phyloP scores from a whole-genome alignment of 2,113 vertebrate genomes.

The Plestiodon gilberti region DNA sequence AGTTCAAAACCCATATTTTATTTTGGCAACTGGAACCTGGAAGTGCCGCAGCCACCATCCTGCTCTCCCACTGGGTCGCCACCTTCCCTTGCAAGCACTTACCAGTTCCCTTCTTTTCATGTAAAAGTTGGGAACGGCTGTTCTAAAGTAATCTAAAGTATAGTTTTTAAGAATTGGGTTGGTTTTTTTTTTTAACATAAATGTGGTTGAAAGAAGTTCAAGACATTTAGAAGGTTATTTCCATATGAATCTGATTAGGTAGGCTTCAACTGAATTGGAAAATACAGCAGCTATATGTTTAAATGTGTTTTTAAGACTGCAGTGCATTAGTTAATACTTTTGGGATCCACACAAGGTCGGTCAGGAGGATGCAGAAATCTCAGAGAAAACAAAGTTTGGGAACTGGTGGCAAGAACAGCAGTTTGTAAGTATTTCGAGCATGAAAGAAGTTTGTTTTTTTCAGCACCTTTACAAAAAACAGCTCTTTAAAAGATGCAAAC shows the following conservation, averaged over 20 bases:
- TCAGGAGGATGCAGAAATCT: conserved; percentile 28
- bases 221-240: background rate
- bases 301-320: conserved; percentile 32
- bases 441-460: conserved; percentile 54
- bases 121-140: no score
- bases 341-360: conserved; percentile 26
- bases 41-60: no score
- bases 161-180: background rate
- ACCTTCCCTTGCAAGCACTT: background rate
- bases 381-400: conserved; percentile 44
- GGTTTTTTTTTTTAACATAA: background rate
- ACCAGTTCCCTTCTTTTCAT: background rate
- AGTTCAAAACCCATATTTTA: no score
- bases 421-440: conserved; percentile 61
- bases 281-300: background rate
- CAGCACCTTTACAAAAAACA: conserved; percentile 47
- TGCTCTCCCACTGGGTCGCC: no score
- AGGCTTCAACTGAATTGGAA: background rate
- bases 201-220: background rate
- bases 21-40: no score
- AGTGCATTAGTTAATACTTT: conserved; percentile 49
- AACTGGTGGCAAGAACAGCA: conserved; percentile 57
- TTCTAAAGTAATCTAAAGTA: no score
- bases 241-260: background rate
- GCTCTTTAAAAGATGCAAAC: conserved; percentile 53